Evolutionary conservation across 1,140 invertebrate genomes (phyloP), one percentile per base, ranked within the genome.

Genomic region (Notospermus geniculatus): DNA sequence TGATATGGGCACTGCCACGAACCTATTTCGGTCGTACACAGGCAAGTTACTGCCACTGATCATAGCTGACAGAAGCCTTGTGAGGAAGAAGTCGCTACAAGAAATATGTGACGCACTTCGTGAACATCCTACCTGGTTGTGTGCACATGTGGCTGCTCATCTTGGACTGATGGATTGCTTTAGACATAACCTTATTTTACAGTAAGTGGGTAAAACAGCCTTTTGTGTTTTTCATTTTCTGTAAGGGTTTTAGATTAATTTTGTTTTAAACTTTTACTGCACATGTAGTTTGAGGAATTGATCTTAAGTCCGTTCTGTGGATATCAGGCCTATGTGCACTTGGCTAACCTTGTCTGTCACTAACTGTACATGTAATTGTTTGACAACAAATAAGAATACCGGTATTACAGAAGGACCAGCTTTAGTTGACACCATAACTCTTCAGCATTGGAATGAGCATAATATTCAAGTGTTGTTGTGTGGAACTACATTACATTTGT

Each of bases 111-210:
- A 93, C 73, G 83, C 84, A 17, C 72, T 94, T 39, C 80, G 84
- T 0, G 86, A 90, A 59, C 86, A 95, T 79, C 88, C 88, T 0
- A 86, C 88, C 0, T 95, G 92, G 92, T 88, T 87, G 15, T 76
- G 90, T 36, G 90, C 90, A 2, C 93, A 97, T 83, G 76, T 96
- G 36, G 87, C 89, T 7, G 90, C 92, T 0, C 83, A 88, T 74
- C 88, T 92, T 68, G 87, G 88, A 15, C 80, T 90, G 0, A 82
- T 86, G 54, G 88, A 91, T 57, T 83, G 86, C 2, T 87, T 93
- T 25, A 84, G 39, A 23, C 46, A 50, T n/a, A 50, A 50, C n/a
- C n/a, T 50, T 23, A 27, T 50, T 50, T 50, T 27, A 50, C 19
- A 19, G 46, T 50, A 50, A 50, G 46, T 50, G 4, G 46, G n/a